Evolutionary conservation across 92 coral and sea anemone species (phyloP), one percentile per base, ranked within the genome.

Genomic region (Galaxea fascicularis): DNA sequence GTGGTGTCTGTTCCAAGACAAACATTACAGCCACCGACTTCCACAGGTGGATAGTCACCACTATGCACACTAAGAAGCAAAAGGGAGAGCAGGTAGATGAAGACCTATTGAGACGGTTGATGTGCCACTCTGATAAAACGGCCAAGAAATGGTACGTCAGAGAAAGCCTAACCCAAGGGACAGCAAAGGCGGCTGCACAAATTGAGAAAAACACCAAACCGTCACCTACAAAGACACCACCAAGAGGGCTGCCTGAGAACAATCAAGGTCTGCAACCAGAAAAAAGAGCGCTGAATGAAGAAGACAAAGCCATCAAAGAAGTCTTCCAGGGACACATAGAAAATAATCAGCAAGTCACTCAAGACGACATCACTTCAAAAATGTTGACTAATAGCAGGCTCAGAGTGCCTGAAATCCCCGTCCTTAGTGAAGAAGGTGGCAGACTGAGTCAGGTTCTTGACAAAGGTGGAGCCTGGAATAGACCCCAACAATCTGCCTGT

Each of bases 121-220:
- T 77, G 53, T 77, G 82, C 39, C 82, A 77, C 53, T 77, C 82
- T 9, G 82, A 60, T 14, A 59, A 41, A 18, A 41, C 58, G 0
- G 82, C 59, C 14, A 60, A 60, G 24, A n/a, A 24, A 0, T 59
- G 56, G 29, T 60, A 77, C 59, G 30, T 59, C 8, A 8, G 39
- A 24, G 35, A 39, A n/a, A 59, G 67, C 44, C 71, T 77, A 1
- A 77, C 58, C 0, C 35, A 60, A 30, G 53, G 35, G 31, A 68
- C 80, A 39, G 80, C 80, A 5, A 22, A 76, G 64, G 80, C 80
- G 11, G 64, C 64, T 0, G 68, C 31, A 10, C 65, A 53, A 13
- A 76, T 76, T 7, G 80, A 44, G 0, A 22, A 15, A 20, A 15
- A 51, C 21, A 74, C 79, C 15, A 5, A 51, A 18, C 14, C n/a